Conservation (phyloP, 2,888 invertebrate species). For the Tachystola acroxantha region DNA sequence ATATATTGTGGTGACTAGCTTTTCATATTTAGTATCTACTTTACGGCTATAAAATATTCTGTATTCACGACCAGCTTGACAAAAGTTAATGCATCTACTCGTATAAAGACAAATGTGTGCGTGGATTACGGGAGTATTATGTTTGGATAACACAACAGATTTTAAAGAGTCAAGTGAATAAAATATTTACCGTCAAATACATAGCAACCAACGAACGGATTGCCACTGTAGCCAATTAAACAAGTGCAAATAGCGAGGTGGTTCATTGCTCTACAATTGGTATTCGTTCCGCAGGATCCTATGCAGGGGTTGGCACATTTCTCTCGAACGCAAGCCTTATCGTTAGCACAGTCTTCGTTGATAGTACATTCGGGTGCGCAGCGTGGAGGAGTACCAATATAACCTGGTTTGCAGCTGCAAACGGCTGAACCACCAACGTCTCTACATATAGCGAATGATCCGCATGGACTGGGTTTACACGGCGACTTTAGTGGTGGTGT, state of each 20-base stretch:
- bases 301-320: conserved; percentile 87
- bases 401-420: conserved; percentile 81
- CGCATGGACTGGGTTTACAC: conserved; percentile 84
- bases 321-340: conserved; percentile 84
- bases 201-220: conserved; percentile 81
- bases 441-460: conserved; percentile 81
- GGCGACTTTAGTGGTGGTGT: conserved; percentile 72
- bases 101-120: too few species aligned
- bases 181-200: conserved; percentile 39
- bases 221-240: conserved; percentile 81
- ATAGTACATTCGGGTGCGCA: conserved; percentile 88
- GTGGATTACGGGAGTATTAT: too few species aligned
- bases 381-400: conserved; percentile 82
- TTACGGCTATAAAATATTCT: too few species aligned
- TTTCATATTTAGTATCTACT: too few species aligned
- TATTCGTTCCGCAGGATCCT: conserved; percentile 83
- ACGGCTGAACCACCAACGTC: conserved; percentile 71
- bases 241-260: conserved; percentile 89
- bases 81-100: too few species aligned
- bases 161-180: too few species aligned
- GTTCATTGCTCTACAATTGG: conserved; percentile 84
- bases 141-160: too few species aligned
- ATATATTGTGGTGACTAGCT: too few species aligned
- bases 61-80: too few species aligned
- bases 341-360: conserved; percentile 85